Base-by-base conservation (phyloP, 1,140 invertebrate genomes). In the Polyergus mexicanus region DNA sequence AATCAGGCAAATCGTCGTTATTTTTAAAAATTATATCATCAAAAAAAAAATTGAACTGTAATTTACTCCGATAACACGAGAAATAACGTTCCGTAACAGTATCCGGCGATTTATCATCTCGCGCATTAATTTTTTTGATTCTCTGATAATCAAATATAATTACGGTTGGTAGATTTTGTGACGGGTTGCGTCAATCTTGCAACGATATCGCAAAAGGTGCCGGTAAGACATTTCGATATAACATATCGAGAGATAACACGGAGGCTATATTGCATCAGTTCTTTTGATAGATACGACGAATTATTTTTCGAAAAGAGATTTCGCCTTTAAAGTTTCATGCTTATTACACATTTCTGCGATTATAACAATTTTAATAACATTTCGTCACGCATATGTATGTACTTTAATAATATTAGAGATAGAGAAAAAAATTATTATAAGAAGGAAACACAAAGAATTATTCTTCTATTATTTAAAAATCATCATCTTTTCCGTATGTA, bases 161-260 rank as follows among this genome's bases (percentile, higher is more conserved):
- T 76, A 69, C 44, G 66, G 44, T 38, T 63, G 75, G 22, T 47
- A 35, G n/a, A 11, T 19, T 71, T 19, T 71, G 74, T 71, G 74
- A 38, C 51, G 41, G 19, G 28, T 84, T 84, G 84, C 77, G 66
- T 72, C 84, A 81, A 81, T 81, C 13, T 10, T 11, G 28, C 10
- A 51, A 51, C 3, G 77, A 83, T 86, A 86, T 56, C 54, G 58
- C 44, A 62, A 35, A 74, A 83, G 35, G 66, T 72, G 60, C 76
- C 76, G 85, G 56, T 71, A 83, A 81, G n/a, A 38, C 25, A 66
- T 32, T 66, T 83, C 58, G 77, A 72, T 86, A 83, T 86, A 51
- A 51, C 76, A 63, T 10, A 0, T 56, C 11, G 13, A 41, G 35
- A 56, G 58, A 77, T 54, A 83, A 86, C 51, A 51, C 22, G 68